A percentile compares a stretch with the other conserved stretches of the same genome.
Conservation (phyloP, 2,888 invertebrate genomes). For the Synanthedon tipuliformis region DNA sequence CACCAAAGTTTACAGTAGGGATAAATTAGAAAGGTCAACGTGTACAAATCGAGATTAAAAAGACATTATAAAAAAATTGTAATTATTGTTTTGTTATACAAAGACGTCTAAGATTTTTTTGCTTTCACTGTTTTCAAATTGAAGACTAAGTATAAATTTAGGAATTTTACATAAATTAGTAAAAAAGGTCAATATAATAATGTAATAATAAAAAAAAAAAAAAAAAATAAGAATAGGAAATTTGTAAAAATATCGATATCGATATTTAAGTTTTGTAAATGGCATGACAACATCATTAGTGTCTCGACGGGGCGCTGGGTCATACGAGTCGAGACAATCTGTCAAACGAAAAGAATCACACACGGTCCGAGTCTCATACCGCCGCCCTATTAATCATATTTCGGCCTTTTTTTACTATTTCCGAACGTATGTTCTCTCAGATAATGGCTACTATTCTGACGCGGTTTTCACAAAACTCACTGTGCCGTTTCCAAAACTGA, state of each 20-base stretch:
- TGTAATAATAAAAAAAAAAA: too few relatives aligned
- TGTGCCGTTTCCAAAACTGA: neutral
- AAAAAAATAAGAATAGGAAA: too few relatives aligned
- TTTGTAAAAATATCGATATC: constrained; percentile 15
- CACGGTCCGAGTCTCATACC: constrained; percentile 45
- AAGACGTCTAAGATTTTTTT: too few relatives aligned
- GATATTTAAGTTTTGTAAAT: constrained; percentile 31
- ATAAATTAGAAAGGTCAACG: too few relatives aligned
- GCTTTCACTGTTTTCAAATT: neutral
- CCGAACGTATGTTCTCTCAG: constrained; percentile 59
- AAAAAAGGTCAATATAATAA: too few relatives aligned
- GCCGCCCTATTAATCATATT: constrained; percentile 67
- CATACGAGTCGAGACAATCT: constrained; percentile 67
- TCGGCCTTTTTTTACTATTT: constrained; percentile 61
- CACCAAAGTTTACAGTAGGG: too few relatives aligned
- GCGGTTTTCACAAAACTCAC: constrained; percentile 27
- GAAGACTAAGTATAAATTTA: neutral
- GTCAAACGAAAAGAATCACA: constrained; percentile 68
- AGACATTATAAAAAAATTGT: too few relatives aligned
- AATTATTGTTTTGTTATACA: too few relatives aligned
- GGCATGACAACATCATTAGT: constrained; percentile 48
- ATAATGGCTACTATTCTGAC: constrained; percentile 58
- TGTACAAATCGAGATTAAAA: too few relatives aligned
- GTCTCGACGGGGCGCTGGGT: constrained; percentile 62
- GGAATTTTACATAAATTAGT: too few relatives aligned